Evolutionary conservation across 2,888 invertebrate species (phyloP), one percentile per base, ranked within the genome.

Genomic region (Ectemnius cavifrons): DNA sequence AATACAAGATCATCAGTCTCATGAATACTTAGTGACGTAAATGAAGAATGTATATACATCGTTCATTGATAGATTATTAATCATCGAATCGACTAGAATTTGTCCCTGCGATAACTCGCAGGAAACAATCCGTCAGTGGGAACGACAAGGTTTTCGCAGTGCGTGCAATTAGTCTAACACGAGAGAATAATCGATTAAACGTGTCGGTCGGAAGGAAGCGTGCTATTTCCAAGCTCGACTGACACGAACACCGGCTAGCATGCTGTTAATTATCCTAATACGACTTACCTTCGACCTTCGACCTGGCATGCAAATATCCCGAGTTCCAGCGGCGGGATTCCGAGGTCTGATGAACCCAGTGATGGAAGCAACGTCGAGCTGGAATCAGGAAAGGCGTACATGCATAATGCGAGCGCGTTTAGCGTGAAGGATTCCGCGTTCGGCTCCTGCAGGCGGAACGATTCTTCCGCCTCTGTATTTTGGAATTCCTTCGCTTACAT

Each of bases 241-340:
- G 64, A 68, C 58, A 71, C 20, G 46, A 60, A 64, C 62, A 46
- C 46, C 28, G 67, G 45, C 45, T 65, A 63, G 71, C 71, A 72
- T 67, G 66, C 58, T 13, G 58, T 70, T 80, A 80, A 80, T 79
- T 73, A 67, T 63, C 61, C 18, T 57, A 61, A 73, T 68, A 61
- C 60, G 56, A 56, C 47, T 75, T 75, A 66, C 65, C 65, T 63
- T 62, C 67, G 71, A 73, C 71, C 64, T 77, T 66, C 59, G 68
- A 75, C 60, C 72, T 75, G 52, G 70, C 71, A 74, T 67, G 71
- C 67, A 65, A 68, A 62, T 66, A 56, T 63, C 37, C 14, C n/a
- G 49, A 6, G 18, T 27, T 52, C 46, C 52, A 69, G n/a, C 62
- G 45, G 14, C 13, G 28, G 60, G 60, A 63, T 60, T 57, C 20